phyloP scores from a whole-genome alignment of 2,888 invertebrate genomes.

The Incurvaria masculella region DNA sequence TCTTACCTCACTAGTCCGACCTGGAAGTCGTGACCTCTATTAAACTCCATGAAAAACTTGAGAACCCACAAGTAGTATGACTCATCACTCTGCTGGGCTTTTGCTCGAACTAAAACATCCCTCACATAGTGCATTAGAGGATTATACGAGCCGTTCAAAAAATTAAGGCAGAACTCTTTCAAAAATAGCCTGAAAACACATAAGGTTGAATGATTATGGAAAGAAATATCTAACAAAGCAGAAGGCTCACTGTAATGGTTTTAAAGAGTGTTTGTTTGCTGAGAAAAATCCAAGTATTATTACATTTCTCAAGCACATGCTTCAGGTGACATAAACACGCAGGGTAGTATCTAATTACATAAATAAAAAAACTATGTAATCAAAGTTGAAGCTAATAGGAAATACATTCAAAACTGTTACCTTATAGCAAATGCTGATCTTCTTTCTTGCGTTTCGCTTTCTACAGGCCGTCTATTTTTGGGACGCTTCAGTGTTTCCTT shows the following conservation, averaged over 20 bases:
- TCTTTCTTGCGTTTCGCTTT: slow-evolving; percentile 65
- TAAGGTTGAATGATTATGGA: no score
- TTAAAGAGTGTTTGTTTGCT: no score
- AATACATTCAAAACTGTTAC: slow-evolving; percentile 23
- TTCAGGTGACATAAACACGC: no score
- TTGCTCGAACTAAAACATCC: slow-evolving; percentile 65
- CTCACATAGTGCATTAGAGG: slow-evolving; percentile 86
- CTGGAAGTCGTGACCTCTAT: slow-evolving; percentile 81
- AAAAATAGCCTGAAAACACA: slow-evolving; percentile 80
- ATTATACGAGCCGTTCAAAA: slow-evolving; percentile 91
- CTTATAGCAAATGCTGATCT: slow-evolving; percentile 85
- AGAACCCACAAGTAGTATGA: slow-evolving; percentile 93
- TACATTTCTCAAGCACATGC: no score
- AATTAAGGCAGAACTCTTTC: slow-evolving; percentile 93
- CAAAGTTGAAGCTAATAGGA: no score
- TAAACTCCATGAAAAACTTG: slow-evolving; percentile 97
- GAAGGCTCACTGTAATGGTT: no score
- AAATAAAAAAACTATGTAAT: no score
- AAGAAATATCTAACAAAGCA: no score
- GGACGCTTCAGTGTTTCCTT: slow-evolving; percentile 60
- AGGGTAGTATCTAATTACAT: no score
- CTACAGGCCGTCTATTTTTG: slow-evolving; percentile 68
- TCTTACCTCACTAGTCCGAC: slow-evolving; percentile 84
- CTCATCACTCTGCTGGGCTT: slow-evolving; percentile 81
- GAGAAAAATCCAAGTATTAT: no score